Conservation (phyloP, 2,113 vertebrate genomes). For the Globicephala melas region DNA sequence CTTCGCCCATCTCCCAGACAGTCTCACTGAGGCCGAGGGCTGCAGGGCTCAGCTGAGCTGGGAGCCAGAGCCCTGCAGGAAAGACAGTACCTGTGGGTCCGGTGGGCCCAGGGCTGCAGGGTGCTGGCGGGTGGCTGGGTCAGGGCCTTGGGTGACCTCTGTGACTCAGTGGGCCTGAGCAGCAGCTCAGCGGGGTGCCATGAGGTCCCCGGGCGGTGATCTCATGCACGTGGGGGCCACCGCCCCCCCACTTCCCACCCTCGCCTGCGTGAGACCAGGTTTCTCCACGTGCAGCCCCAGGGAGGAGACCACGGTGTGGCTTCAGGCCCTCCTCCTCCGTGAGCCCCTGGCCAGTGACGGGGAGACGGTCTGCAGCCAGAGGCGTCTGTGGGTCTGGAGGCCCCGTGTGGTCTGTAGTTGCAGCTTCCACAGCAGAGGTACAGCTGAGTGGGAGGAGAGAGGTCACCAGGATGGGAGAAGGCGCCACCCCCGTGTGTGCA, state of each 20-base stretch:
- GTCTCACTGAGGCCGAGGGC: neutral
- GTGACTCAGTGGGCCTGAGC: neutral
- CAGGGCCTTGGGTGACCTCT: neutral
- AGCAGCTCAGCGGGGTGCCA: neutral
- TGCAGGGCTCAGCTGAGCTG: neutral
- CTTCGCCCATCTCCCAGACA: neutral
- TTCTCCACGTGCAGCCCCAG: accelerated
- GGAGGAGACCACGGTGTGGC: accelerated
- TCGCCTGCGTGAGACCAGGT: accelerated
- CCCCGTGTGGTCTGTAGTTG: accelerated
- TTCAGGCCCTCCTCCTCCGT: neutral
- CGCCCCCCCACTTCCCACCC: accelerated
- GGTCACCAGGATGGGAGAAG: too few relatives aligned
- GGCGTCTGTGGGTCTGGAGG: accelerated
- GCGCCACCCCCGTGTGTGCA: accelerated
- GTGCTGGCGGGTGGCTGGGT: neutral
- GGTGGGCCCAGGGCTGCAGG: neutral
- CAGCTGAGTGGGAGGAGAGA: accelerated
- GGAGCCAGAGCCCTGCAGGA: neutral
- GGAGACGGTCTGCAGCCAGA: neutral
- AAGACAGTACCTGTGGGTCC: neutral
- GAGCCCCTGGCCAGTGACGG: neutral
- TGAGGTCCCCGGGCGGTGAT: neutral
- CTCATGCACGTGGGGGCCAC: accelerated
- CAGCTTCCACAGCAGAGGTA: accelerated